A percentile compares a stretch with the other conserved stretches of the same genome.
These are phyloP conservation scores for Sinonovacula constricta DNA, from an alignment of 1,140 invertebrate genomes.

Conservation along the genomic window DNA sequence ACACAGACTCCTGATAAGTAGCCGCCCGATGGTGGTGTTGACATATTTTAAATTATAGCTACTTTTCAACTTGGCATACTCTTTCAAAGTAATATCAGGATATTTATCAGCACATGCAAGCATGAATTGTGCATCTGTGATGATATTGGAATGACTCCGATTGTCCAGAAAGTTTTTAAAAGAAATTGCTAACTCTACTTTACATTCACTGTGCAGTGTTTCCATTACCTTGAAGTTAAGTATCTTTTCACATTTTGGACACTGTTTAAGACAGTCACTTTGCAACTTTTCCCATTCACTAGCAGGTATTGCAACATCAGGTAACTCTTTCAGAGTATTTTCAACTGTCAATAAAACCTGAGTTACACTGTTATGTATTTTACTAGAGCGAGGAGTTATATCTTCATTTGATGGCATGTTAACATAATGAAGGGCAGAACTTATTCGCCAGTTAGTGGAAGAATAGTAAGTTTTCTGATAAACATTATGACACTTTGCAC, in stretches of 20 bases:
- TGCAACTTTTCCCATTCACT: conserved; percentile 6
- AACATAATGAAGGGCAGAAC: too few species aligned
- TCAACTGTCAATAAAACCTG: too few species aligned
- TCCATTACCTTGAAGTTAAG: conserved; percentile 21
- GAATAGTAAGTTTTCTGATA: too few species aligned
- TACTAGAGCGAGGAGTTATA: too few species aligned
- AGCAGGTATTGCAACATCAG: conserved; percentile 1
- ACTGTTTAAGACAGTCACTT: neutral
- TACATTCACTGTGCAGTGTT: neutral
- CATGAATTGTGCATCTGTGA: neutral
- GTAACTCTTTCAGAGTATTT: neutral
- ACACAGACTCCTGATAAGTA: neutral
- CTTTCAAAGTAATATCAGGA: neutral
- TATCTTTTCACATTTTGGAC: neutral
- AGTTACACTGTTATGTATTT: too few species aligned
- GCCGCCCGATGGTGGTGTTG: neutral
- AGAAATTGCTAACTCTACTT: conserved; percentile 19
- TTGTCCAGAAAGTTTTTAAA: conserved; percentile 4
- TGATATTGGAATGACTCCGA: neutral
- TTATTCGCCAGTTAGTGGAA: too few species aligned
- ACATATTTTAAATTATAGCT: neutral
- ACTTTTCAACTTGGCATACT: conserved; percentile 4
- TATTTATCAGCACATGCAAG: conserved; percentile 11
- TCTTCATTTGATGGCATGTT: too few species aligned
- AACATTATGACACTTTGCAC: too few species aligned